Evolutionary conservation across 1,140 invertebrate genomes (phyloP).

Genomic region (Drosophila leontia): DNA sequence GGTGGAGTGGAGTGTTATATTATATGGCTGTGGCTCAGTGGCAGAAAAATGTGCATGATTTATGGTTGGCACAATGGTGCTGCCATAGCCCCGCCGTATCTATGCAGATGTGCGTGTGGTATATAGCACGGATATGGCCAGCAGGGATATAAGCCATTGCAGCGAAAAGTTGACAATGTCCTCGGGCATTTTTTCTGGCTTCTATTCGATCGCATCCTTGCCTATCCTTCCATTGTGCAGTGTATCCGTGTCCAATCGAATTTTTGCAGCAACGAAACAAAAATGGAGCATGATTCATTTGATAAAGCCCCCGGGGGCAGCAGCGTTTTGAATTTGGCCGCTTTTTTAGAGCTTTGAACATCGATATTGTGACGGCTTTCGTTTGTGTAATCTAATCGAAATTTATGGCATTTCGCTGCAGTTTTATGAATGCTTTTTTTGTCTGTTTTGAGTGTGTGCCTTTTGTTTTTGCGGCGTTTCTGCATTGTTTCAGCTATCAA

Average conservation of each 20-base stretch:
- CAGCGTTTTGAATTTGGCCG: conserved; percentile 45
- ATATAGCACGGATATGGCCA: conserved; percentile 15
- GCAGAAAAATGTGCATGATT: conserved; percentile 81
- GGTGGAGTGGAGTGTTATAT: conserved; percentile 48
- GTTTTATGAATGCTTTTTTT: conserved; percentile 54
- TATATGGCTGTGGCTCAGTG: conserved; percentile 80
- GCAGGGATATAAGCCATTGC: conserved; percentile 50
- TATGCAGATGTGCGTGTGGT: conserved; percentile 31
- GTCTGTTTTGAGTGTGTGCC: neutral
- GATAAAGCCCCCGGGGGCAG: conserved; percentile 31
- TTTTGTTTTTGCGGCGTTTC: conserved; percentile 6
- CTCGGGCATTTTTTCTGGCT: conserved; percentile 11
- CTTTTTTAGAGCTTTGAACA: conserved; percentile 48
- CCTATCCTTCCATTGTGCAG: conserved; percentile 29
- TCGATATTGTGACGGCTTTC: conserved; percentile 55
- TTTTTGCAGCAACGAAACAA: conserved; percentile 46
- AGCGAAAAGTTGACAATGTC: conserved; percentile 47
- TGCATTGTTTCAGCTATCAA: conserved; percentile 29
- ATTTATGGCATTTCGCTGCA: conserved; percentile 73
- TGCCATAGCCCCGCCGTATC: conserved; percentile 20
- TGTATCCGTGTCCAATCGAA: conserved; percentile 51
- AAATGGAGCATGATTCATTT: conserved; percentile 54
- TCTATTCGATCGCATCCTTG: neutral
- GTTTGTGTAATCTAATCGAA: conserved; percentile 81
- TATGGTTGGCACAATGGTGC: conserved; percentile 71